Base-by-base conservation (phyloP, 2,888 invertebrate species). In the Andrena praecox region DNA sequence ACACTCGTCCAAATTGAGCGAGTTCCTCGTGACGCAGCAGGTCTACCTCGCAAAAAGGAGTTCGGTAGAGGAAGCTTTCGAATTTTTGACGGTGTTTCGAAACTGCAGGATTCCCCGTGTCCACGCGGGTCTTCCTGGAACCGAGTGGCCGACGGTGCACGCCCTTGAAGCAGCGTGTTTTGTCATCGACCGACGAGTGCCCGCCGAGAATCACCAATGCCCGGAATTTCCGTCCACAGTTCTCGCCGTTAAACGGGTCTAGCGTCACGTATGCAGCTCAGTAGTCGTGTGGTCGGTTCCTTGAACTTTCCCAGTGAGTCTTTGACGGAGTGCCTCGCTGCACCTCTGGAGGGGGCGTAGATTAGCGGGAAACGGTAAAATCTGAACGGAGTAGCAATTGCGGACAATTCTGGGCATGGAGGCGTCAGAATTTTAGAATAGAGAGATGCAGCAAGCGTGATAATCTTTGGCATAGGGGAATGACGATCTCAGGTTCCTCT, bases 171-270 rank as follows among this genome's bases (percentile, higher is more conserved):
- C 76, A 66, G 27, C 64, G 64, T 80, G 76, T 82, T 85, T 87
- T 82, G 80, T 89, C 85, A 85, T 85, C 81, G 27, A 56, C 50
- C 42, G 64, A 8, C 20, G 60, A 54, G 60, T 42, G 31, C 60
- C 60, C 72, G 64, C 16, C 31, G 54, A 71, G 85, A 84, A 89
- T 89, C 27, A 70, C 80, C 77, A 87, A 88, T 82, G 77, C 20
- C 16, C 71, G 79, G 84, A 50, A 78, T 88, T 89, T 89, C 84
- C 85, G 77, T 31, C 56, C 24, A 16, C 62, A 48, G 12, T 68
- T 73, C 59, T 59, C 63, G 50, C 68, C 71, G 77, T 54, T 50
- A 59, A 63, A 70, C 60, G 48, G 16, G 50, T 27, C 2, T 33
- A 54, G 42, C 64, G 56, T 84, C 77, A 60, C 42, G 79, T 71